These are phyloP conservation scores for Euclidia mi DNA, from an alignment of 2,888 invertebrate species.

Conservation along the genomic window DNA sequence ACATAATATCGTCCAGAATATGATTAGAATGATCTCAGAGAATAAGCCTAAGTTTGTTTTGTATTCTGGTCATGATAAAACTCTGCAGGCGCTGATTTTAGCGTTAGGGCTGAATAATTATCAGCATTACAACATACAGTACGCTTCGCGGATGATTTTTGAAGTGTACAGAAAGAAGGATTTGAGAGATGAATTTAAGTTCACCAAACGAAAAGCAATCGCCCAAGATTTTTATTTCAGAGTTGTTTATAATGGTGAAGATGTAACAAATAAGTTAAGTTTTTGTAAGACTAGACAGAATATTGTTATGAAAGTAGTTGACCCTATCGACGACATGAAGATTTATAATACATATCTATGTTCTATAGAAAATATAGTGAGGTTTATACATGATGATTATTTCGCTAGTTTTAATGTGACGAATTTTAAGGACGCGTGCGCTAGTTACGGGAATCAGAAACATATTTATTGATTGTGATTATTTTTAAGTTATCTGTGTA, in stretches of 20 bases:
- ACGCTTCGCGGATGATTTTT: slow-evolving; percentile 96
- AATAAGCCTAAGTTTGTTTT: slow-evolving; percentile 93
- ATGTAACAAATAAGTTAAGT: slow-evolving; percentile 94
- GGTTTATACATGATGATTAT: slow-evolving; percentile 97
- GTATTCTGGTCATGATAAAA: slow-evolving; percentile 98
- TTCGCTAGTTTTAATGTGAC: slow-evolving; percentile 95
- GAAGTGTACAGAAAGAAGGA: slow-evolving; percentile 94
- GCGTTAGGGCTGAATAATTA: slow-evolving; percentile 93
- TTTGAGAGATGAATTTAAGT: slow-evolving; percentile 86
- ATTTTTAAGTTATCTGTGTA: slow-evolving; percentile 25
- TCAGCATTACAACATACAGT: slow-evolving; percentile 93
- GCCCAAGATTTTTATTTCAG: slow-evolving; percentile 95
- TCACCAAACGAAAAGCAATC: slow-evolving; percentile 86
- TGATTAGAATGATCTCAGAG: slow-evolving; percentile 95
- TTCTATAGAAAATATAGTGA: slow-evolving; percentile 96
- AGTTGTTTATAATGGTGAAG: slow-evolving; percentile 95
- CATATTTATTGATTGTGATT: slow-evolving; percentile 57
- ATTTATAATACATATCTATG: slow-evolving; percentile 91
- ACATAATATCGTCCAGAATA: slow-evolving; percentile 94
- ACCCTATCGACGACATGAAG: slow-evolving; percentile 76
- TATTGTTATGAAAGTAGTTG: slow-evolving; percentile 82
- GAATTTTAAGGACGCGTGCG: slow-evolving; percentile 96
- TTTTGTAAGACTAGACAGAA: slow-evolving; percentile 93
- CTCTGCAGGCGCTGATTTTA: slow-evolving; percentile 95
- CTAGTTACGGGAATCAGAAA: slow-evolving; percentile 75